A percentile compares a stretch with the other conserved stretches of the same genome.
These are phyloP conservation scores for Phyllopteryx taeniolatus DNA, from an alignment of 2,113 vertebrate species.

Conservation along the genomic window DNA sequence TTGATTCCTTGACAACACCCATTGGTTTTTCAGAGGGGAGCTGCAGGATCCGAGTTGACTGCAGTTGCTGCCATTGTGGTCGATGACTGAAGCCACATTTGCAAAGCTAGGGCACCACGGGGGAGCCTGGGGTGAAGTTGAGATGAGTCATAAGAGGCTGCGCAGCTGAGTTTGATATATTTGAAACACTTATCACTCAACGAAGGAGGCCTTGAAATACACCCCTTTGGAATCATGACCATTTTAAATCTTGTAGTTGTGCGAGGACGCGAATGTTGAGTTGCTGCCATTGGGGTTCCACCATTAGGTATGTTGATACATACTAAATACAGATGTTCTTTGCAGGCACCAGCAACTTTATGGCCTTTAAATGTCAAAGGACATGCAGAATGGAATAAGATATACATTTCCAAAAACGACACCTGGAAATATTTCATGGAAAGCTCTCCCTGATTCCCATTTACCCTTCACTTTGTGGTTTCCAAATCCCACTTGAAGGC, in stretches of 20 bases:
- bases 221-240: slow-evolving; percentile 33
- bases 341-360: neutral
- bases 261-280: slow-evolving; percentile 13
- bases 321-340: slow-evolving; percentile 18
- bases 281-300: slow-evolving; percentile 15
- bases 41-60: slow-evolving; percentile 19
- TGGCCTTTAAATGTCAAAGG: neutral
- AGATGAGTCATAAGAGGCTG: slow-evolving; percentile 17
- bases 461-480: slow-evolving; percentile 24
- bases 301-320: slow-evolving; percentile 1
- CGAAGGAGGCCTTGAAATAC: slow-evolving; percentile 40
- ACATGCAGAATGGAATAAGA: neutral
- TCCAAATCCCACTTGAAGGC: slow-evolving; percentile 41
- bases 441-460: slow-evolving; percentile 17
- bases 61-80: slow-evolving; percentile 22
- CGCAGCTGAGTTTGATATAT: slow-evolving; percentile 17
- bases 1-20: slow-evolving; percentile 38
- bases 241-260: slow-evolving; percentile 25
- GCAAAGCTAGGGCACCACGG: slow-evolving; percentile 28
- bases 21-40: slow-evolving; percentile 17
- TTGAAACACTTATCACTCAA: slow-evolving; percentile 30
- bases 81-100: slow-evolving; percentile 37
- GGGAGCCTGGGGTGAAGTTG: slow-evolving; percentile 31
- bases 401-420: slow-evolving; percentile 26
- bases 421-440: slow-evolving; percentile 35